Conservation (phyloP, 2,113 vertebrate genomes). For the Neodon shergylaensis region DNA sequence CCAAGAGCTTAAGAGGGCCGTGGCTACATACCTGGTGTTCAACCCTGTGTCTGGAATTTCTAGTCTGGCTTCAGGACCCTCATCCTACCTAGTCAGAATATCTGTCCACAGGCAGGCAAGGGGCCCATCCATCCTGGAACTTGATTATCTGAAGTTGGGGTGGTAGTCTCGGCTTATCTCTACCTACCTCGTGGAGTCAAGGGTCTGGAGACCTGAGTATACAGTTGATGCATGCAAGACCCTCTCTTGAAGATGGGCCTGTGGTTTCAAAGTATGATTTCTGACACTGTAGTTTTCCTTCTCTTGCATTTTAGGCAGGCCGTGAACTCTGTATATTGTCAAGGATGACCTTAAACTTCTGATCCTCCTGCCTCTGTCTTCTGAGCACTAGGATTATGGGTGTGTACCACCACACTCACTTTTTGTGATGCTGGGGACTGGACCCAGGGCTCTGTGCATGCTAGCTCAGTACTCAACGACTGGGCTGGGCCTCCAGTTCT, state of each 20-base stretch:
- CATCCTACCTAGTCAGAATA: neutral
- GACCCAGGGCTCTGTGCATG: neutral
- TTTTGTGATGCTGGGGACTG: neutral
- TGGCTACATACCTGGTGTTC: neutral
- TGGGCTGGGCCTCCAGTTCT: no score
- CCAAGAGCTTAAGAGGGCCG: neutral
- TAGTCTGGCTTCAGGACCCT: neutral
- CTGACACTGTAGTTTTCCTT: neutral
- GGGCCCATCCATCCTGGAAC: neutral
- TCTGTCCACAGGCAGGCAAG: neutral
- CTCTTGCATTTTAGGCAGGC: neutral
- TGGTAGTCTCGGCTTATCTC: neutral
- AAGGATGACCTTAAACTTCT: neutral
- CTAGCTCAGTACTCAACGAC: neutral
- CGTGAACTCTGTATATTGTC: neutral
- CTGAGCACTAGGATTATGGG: neutral
- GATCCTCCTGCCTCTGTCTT: neutral
- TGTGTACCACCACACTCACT: no score
- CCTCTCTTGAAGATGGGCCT: neutral
- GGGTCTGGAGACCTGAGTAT: neutral
- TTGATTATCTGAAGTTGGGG: neutral
- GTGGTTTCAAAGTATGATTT: neutral
- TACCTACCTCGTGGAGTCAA: neutral
- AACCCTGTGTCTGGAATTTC: neutral
- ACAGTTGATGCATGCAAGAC: neutral